Conservation (phyloP, 2,797 vertebrate genomes). For the Sebastes cheni region DNA sequence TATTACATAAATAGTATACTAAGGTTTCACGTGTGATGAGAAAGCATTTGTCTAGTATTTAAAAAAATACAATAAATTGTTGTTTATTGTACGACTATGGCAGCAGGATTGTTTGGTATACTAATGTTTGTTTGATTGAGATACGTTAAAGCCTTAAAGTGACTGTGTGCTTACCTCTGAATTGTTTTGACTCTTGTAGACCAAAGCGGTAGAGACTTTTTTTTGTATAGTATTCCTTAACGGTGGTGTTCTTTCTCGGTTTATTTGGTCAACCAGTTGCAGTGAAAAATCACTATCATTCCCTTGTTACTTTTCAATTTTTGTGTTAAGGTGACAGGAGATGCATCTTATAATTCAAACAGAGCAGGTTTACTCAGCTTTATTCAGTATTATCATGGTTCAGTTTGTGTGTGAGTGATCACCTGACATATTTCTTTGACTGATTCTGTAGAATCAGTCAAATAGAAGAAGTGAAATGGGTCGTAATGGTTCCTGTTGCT, state of each 20-base stretch:
- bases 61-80: background rate
- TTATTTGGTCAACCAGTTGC: background rate
- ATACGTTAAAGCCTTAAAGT: background rate
- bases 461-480: background rate
- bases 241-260: rapidly evolving
- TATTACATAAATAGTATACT: background rate
- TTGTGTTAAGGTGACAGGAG: background rate
- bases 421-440: background rate
- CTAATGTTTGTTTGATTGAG: background rate
- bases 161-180: background rate
- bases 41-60: background rate
- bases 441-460: background rate
- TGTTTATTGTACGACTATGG: background rate
- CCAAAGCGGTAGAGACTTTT: background rate
- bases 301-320: background rate
- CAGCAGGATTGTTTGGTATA: background rate
- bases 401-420: background rate
- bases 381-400: background rate
- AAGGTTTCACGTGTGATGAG: background rate
- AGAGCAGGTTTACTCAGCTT: background rate
- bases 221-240: background rate
- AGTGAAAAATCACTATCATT: background rate
- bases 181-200: background rate
- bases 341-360: background rate
- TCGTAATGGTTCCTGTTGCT: background rate